Evolutionary conservation across 2,888 invertebrate genomes (phyloP).

Genomic region (Torymus tubicola): DNA sequence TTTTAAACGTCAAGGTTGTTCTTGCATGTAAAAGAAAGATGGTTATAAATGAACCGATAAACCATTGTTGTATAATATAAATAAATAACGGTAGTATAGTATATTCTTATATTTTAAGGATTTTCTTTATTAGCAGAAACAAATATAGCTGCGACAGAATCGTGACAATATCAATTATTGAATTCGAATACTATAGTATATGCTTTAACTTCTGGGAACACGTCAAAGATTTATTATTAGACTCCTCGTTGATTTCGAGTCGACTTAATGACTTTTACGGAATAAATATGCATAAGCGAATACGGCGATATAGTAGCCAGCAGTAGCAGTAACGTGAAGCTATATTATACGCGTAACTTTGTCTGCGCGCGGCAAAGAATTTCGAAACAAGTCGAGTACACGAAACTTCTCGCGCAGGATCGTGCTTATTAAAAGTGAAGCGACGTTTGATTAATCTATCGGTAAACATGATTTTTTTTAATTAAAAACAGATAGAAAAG

Average conservation of each 20-base stretch:
- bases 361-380: background rate
- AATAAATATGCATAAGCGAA: conserved; percentile 22
- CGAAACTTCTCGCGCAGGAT: background rate
- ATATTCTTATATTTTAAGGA: too few relatives aligned
- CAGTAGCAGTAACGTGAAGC: background rate
- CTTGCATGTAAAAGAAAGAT: too few relatives aligned
- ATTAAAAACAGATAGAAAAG: conserved; percentile 22
- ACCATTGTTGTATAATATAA: too few relatives aligned
- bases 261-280: background rate
- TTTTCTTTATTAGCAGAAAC: too few relatives aligned
- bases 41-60: too few relatives aligned
- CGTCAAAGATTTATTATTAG: conserved; percentile 10
- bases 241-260: background rate
- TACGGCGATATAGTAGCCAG: background rate
- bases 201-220: too few relatives aligned
- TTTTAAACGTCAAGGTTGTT: too few relatives aligned
- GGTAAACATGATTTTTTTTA: background rate
- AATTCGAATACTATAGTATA: too few relatives aligned
- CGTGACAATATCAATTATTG: too few relatives aligned
- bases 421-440: conserved; percentile 20
- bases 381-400: background rate
- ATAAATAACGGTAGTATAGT: too few relatives aligned
- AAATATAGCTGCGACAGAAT: too few relatives aligned
- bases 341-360: too few relatives aligned
- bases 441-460: conserved; percentile 12